A percentile compares a stretch with the other conserved stretches of the same genome.
Conservation (phyloP, 2,888 invertebrate genomes). For the Megastigmus dorsalis region DNA sequence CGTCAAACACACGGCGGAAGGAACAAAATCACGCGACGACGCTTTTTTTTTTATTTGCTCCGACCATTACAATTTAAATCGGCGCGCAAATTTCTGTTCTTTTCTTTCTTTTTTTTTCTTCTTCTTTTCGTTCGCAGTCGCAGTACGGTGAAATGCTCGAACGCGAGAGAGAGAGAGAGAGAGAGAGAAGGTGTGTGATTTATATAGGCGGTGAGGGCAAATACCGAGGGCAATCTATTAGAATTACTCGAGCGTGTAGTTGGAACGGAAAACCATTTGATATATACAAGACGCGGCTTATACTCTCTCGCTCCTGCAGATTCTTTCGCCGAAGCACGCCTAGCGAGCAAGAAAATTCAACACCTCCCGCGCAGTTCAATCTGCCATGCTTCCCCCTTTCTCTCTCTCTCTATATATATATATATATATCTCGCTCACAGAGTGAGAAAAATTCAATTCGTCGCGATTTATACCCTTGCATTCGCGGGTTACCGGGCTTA, state of each 20-base stretch:
- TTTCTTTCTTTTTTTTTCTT: no score
- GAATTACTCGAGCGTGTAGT: constrained; percentile 45
- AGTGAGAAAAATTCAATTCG: constrained; percentile 20
- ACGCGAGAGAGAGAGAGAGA: constrained; percentile 24
- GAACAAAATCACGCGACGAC: constrained; percentile 29
- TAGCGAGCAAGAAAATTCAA: constrained; percentile 41
- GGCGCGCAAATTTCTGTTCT: background rate
- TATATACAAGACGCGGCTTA: constrained; percentile 13
- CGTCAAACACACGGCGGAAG: constrained; percentile 10
- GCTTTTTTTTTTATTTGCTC: no score
- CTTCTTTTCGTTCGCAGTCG: background rate
- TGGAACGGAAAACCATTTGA: constrained; percentile 46
- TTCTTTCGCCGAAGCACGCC: constrained; percentile 3
- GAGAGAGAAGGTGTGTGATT: constrained; percentile 27
- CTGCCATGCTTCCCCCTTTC: background rate
- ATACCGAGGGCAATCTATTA: constrained; percentile 46
- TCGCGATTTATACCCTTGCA: constrained; percentile 4
- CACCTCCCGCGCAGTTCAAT: constrained; percentile 30
- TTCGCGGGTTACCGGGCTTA: no score
- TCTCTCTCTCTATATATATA: no score
- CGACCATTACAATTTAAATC: no score
- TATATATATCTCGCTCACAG: background rate
- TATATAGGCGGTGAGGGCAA: constrained; percentile 17
- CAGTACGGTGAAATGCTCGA: background rate
- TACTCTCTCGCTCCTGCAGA: background rate